Evolutionary conservation across 2,888 invertebrate species (phyloP), one percentile per base, ranked within the genome.

Genomic region (Hyposoter didymator): DNA sequence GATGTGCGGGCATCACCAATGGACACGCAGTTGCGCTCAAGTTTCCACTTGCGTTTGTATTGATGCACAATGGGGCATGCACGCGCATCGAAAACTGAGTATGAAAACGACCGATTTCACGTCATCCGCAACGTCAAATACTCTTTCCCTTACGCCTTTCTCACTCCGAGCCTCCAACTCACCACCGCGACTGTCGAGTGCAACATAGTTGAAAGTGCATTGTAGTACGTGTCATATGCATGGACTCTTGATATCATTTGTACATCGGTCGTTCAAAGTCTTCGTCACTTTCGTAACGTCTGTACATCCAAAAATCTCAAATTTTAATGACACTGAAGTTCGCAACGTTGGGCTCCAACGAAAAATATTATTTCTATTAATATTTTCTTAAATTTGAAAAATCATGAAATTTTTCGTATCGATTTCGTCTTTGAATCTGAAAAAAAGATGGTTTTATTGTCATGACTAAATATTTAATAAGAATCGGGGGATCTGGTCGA

Each of bases 131-230:
- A 70, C 49, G n/a, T 49, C 8, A 19, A 10, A 52, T 8, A 10
- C 35, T 52, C 7, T 52, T 28, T 19, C 10, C 49, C 28, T 52
- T 52, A 52, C 49, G 70, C 49, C 70, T 52, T 52, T 35, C 52
- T 35, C 32, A 35, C n/a, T 17, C 35, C 5, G 12, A 32, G 14
- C 32, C 8, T 35, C 3, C 10, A 12, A 28, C 14, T 28, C 59
- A 49, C 32, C 8, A n/a, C n/a, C n/a, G n/a, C n/a, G 47, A 17
- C n/a, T 52, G 32, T 35, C 49, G 67, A 45, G 69, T 69, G 47
- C 22, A 69, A 70, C 49, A 52, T 49, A 10, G 70, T 52, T 52
- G 49, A 52, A 59, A 59, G 59, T 52, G 32, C 70, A 67, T 67
- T 45, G 45, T 19, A 22, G 67, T 39, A 35, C n/a, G 10, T 32